Percentiles rank a stretch among this genome's conserved stretches.
These are phyloP conservation scores for Adelognathus sp. DNA, from an alignment of 2,888 invertebrate genomes.

Conservation along the genomic window DNA sequence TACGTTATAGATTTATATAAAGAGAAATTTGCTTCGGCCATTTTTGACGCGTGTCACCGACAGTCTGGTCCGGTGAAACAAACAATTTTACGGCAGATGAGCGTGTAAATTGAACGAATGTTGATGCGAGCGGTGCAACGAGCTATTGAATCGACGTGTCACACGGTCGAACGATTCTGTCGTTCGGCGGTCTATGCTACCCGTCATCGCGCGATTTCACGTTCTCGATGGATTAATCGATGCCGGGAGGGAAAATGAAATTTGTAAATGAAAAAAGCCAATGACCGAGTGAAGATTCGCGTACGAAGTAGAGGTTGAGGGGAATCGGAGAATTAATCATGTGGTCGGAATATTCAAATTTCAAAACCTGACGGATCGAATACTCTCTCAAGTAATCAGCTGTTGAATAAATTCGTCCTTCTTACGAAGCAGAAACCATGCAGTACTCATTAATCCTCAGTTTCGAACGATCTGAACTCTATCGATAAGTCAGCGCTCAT, in stretches of 20 bases:
- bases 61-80: neutral
- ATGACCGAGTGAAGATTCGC: neutral
- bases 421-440: too few relatives aligned
- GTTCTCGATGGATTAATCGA: neutral
- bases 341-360: too few relatives aligned
- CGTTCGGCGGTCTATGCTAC: neutral
- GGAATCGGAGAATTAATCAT: neutral
- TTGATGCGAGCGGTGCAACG: neutral
- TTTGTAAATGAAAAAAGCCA: neutral
- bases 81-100: conserved; percentile 5
- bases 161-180: neutral
- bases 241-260: neutral
- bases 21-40: neutral
- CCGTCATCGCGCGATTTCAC: neutral
- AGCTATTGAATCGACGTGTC: neutral
- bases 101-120: conserved; percentile 17
- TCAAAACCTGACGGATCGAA: too few relatives aligned
- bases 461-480: too few relatives aligned
- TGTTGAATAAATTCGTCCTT: too few relatives aligned
- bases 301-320: neutral
- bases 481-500: too few relatives aligned
- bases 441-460: too few relatives aligned
- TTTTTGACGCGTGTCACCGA: neutral
- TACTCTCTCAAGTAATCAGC: too few relatives aligned
- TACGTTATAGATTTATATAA: neutral